Evolutionary conservation across 2,888 invertebrate species (phyloP).

Genomic region (Bruchidius siliquastri): DNA sequence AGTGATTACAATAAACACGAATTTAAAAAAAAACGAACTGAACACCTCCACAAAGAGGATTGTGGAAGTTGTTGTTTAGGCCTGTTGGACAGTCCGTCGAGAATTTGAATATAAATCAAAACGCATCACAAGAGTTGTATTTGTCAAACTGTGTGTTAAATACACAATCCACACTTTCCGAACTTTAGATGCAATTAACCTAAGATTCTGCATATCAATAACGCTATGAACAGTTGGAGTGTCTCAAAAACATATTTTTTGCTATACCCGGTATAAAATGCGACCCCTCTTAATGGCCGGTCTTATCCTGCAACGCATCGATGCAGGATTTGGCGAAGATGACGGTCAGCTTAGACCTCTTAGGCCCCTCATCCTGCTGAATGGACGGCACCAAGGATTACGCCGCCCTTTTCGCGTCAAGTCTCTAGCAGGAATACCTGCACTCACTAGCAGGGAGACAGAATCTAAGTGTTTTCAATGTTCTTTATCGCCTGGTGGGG

Average conservation of each 20-base stretch:
- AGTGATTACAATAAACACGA: no score
- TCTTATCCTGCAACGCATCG: neutral
- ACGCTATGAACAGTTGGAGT: neutral
- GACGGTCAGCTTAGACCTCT: conserved; percentile 41
- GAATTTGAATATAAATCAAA: no score
- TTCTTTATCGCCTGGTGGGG: neutral
- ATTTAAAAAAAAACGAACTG: no score
- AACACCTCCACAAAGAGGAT: no score
- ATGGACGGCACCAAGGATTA: conserved; percentile 24
- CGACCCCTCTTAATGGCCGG: neutral
- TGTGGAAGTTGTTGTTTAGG: no score
- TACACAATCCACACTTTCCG: no score
- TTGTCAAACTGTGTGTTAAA: no score
- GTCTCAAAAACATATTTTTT: neutral
- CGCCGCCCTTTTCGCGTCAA: conserved; percentile 21
- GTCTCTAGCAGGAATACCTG: neutral
- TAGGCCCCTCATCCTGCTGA: conserved; percentile 21
- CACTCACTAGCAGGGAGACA: neutral
- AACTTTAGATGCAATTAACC: no score
- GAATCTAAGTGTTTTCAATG: neutral
- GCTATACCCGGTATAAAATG: neutral
- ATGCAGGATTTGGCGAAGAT: conserved; percentile 31
- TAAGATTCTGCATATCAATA: no score
- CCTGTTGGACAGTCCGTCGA: no score
- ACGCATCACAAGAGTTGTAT: no score